Conservation (phyloP, 2,888 invertebrate species). For the Rhorus exstirpatorius region DNA sequence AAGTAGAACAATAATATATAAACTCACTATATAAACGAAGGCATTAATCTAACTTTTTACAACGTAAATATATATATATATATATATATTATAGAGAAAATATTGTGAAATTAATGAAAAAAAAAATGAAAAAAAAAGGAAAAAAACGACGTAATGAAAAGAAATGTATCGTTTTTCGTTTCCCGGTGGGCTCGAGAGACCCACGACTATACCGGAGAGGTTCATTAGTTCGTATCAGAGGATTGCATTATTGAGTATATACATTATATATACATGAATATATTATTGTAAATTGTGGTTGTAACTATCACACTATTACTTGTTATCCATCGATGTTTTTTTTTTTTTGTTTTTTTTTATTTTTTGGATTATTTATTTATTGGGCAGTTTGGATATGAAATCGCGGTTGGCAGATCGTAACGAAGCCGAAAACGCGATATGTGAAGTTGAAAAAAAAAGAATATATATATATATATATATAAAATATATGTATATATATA, state of each 20-base stretch:
- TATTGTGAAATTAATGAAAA: constrained; percentile 74
- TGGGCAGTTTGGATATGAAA: constrained; percentile 59
- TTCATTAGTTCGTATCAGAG: constrained; percentile 65
- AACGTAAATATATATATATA: constrained; percentile 56
- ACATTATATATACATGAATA: constrained; percentile 71
- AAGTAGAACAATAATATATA: constrained; percentile 80
- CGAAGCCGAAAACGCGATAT: constrained; percentile 34
- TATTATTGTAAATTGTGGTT: constrained; percentile 71
- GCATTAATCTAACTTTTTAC: constrained; percentile 79
- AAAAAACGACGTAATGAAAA: constrained; percentile 12
- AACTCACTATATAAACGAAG: constrained; percentile 83
- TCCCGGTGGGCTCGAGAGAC: constrained; percentile 32
- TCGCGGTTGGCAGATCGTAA: constrained; percentile 35
- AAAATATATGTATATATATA: constrained; percentile 66
- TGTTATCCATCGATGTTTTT: constrained; percentile 76
- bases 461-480: constrained; percentile 29
- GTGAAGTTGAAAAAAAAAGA: constrained; percentile 18
- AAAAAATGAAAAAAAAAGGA: constrained; percentile 41
- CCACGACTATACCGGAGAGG: constrained; percentile 51
- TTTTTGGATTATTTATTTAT: constrained; percentile 84
- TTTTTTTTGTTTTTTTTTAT: too few relatives aligned
- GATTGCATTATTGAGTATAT: constrained; percentile 76
- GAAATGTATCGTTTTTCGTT: constrained; percentile 35
- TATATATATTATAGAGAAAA: constrained; percentile 33
- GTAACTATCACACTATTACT: constrained; percentile 67